Evolutionary conservation across 2,797 vertebrate genomes (phyloP).

Genomic region (Myripristis jacobus): DNA sequence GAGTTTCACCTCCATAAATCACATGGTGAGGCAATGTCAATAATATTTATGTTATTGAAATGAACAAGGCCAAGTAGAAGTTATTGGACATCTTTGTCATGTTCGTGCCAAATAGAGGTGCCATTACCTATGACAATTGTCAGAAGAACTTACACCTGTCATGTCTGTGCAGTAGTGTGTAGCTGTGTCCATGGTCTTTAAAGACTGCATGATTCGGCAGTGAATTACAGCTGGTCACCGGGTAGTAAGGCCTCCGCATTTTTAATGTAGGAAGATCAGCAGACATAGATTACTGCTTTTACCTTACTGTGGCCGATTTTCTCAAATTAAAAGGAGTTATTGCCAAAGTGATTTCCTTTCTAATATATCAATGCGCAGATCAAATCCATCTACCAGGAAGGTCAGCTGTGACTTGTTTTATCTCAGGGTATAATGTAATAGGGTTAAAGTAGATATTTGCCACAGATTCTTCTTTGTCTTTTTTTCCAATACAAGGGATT

Average conservation of each 20-base stretch:
- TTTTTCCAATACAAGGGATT: neutral
- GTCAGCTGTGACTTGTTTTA: neutral
- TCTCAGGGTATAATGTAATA: constrained; percentile 7
- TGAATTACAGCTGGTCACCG: neutral
- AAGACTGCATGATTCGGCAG: neutral
- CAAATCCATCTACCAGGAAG: neutral
- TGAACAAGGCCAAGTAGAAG: constrained; percentile 49
- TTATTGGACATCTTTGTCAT: constrained; percentile 60
- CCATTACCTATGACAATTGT: neutral
- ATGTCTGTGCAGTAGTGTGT: neutral
- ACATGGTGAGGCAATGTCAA: constrained; percentile 63
- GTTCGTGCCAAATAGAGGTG: constrained; percentile 23
- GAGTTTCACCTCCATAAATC: constrained; percentile 68
- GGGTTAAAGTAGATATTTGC: constrained; percentile 18
- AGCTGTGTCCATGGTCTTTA: neutral
- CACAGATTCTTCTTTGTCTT: constrained; percentile 16
- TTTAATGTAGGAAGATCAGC: neutral
- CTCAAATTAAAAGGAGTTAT: neutral
- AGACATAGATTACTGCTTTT: no score
- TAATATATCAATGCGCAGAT: constrained; percentile 1
- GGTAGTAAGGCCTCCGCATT: neutral
- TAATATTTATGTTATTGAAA: constrained; percentile 71
- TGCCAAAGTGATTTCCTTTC: neutral
- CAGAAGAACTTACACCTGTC: neutral
- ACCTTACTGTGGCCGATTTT: no score